Conservation (phyloP, 1,140 invertebrate genomes). For the Bombus waltoni region DNA sequence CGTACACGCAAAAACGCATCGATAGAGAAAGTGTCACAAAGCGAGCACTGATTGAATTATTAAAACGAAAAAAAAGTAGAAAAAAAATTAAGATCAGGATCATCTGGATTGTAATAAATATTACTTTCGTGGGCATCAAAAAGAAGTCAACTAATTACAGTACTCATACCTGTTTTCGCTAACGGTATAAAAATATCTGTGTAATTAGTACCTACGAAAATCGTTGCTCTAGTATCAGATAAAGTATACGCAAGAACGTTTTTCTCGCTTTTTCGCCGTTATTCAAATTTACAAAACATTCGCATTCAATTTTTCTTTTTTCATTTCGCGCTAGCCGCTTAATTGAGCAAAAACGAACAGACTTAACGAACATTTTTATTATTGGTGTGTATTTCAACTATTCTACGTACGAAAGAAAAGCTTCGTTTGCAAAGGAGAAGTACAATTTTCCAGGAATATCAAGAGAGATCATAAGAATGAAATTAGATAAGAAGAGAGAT, state of each 20-base stretch:
- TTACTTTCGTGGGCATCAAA: conserved; percentile 52
- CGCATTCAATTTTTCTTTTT: conserved; percentile 40
- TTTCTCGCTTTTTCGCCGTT: conserved; percentile 19
- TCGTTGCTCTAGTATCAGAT: conserved; percentile 25
- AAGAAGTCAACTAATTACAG: conserved; percentile 42
- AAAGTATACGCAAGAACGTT: conserved; percentile 42
- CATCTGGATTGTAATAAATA: conserved; percentile 65
- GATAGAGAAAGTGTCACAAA: conserved; percentile 41
- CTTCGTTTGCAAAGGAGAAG: conserved; percentile 17
- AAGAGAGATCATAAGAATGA: conserved; percentile 22
- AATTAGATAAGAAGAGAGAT: not conserved
- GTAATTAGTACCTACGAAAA: conserved; percentile 65
- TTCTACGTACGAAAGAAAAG: conserved; percentile 26
- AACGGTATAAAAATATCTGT: conserved; percentile 68
- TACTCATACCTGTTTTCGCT: conserved; percentile 50
- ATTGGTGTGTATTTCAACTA: conserved; percentile 11
- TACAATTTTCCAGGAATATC: conserved; percentile 28
- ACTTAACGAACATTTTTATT: conserved; percentile 43
- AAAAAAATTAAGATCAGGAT: conserved; percentile 1
- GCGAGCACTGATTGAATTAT: conserved; percentile 43
- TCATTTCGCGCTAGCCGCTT: conserved; percentile 32
- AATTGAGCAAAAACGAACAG: conserved; percentile 54
- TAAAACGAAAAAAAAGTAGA: conserved; percentile 35
- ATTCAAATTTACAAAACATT: conserved; percentile 19
- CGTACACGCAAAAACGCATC: conserved; percentile 33